A percentile compares a stretch with the other conserved stretches of the same genome.
Conservation (phyloP, 2,797 vertebrate species). For the Odontamblyopus lacepedii region DNA sequence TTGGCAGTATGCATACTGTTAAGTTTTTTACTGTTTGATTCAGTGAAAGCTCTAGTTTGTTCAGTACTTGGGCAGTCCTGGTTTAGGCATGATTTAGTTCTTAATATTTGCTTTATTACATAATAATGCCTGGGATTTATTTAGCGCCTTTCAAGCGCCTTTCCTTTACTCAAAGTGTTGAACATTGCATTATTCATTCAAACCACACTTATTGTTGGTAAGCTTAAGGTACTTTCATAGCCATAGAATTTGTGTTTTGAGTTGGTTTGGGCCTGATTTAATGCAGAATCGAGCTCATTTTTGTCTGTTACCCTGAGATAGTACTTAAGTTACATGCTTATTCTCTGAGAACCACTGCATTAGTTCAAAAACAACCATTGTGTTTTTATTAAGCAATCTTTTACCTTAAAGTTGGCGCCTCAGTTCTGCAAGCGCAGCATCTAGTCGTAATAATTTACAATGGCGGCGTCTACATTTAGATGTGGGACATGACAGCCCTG, state of each 20-base stretch:
- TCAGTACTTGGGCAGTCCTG: no score
- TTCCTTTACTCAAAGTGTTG: background rate
- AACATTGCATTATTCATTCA: background rate
- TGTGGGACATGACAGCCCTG: constrained; percentile 4
- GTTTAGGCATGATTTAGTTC: no score
- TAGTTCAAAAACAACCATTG: background rate
- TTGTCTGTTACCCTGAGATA: background rate
- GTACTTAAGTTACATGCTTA: background rate
- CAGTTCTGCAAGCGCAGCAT: constrained; percentile 4
- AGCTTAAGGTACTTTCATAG: no score
- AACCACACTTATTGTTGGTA: background rate
- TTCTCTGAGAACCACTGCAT: background rate
- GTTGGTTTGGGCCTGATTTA: background rate
- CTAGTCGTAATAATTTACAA: constrained; percentile 8
- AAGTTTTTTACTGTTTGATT: no score
- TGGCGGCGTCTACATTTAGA: constrained; percentile 12
- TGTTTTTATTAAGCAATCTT: constrained; percentile 3
- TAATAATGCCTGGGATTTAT: no score
- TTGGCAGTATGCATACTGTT: background rate
- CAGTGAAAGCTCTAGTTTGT: no score
- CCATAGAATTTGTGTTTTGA: background rate
- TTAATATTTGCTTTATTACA: no score
- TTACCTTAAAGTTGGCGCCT: background rate
- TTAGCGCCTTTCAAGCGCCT: no score
- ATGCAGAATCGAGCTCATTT: background rate